These are phyloP conservation scores for Muscicapa striata DNA, from an alignment of 2,797 vertebrate species.

Conservation along the genomic window DNA sequence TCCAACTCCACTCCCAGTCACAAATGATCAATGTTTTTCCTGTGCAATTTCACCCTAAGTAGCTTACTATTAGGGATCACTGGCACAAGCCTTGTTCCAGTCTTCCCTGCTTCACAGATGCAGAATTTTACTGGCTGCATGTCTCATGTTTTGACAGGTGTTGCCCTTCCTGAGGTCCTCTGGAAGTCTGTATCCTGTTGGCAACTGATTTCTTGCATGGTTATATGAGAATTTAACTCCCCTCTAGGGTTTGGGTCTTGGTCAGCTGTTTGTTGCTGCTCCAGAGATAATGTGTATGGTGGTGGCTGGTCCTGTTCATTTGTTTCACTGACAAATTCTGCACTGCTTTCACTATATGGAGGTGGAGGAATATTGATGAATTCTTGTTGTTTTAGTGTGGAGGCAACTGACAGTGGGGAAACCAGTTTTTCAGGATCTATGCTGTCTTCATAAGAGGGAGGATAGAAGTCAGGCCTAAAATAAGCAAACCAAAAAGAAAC, in stretches of 20 bases:
- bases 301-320: constrained; percentile 79
- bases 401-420: not conserved
- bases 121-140: not conserved
- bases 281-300: constrained; percentile 58
- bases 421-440: constrained; percentile 44
- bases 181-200: not conserved
- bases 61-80: not conserved
- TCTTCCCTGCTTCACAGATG: not conserved
- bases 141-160: not conserved
- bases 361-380: constrained; percentile 75
- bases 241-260: not conserved
- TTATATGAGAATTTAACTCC: not conserved
- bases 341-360: constrained; percentile 72
- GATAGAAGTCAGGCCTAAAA: constrained; percentile 81
- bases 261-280: not conserved
- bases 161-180: not conserved
- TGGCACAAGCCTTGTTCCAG: not conserved
- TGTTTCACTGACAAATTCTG: constrained; percentile 64
- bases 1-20: not conserved
- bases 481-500: not conserved
- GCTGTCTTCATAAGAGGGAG: constrained; percentile 84
- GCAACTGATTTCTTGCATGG: not conserved
- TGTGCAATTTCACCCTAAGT: not conserved
- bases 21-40: not conserved
- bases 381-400: not conserved